Evolutionary conservation across 1,140 invertebrate species (phyloP), one percentile per base, ranked within the genome.

Genomic region (Drosophila micromelanica): DNA sequence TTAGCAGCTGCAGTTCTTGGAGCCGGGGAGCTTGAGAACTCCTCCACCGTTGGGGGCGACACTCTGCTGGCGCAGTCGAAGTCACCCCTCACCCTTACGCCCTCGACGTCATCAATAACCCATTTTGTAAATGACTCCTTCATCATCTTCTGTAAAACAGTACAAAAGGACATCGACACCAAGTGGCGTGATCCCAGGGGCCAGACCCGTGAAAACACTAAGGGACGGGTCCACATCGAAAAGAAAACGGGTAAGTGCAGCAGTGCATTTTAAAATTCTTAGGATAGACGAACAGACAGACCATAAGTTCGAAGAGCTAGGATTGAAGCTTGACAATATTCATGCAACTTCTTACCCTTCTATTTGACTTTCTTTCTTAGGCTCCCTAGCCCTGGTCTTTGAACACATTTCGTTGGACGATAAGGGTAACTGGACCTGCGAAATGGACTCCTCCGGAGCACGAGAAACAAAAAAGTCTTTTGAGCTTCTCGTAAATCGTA

Each of bases 401-500:
- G 91, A 92, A 73, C 86, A 92, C 59, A 91, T 93, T 42, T 69
- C 79, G 37, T 15, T 90, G 51, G 78, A 78, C 17, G 92, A 93
- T 65, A 89, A 78, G 57, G 92, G 92, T 38, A 90, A 91, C 60
- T 93, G 92, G 92, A 92, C 87, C 42, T 93, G 92, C 72, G 78
- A 90, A 59, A 78, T 75, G 70, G 70, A 73, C 55, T 73, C 76
- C 27, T 65, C 85, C 62, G 71, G 57, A 11, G 64, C 70, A 32
- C 68, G 78, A 20, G 81, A 82, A 51, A 67, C 77, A 40, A 73
- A 64, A 59, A 87, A 80, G 61, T 91, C 89, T 62, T 92, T 93
- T 80, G 91, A 91, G 71, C 87, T 93, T 35, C 90, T 92, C 68
- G 91, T 92, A 57, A 90, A 91, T 84, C 91, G 92, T 93, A 91